Evolutionary conservation across 2,113 vertebrate genomes (phyloP), one percentile per base, ranked within the genome.

Genomic region (Heloderma charlesbogerti): DNA sequence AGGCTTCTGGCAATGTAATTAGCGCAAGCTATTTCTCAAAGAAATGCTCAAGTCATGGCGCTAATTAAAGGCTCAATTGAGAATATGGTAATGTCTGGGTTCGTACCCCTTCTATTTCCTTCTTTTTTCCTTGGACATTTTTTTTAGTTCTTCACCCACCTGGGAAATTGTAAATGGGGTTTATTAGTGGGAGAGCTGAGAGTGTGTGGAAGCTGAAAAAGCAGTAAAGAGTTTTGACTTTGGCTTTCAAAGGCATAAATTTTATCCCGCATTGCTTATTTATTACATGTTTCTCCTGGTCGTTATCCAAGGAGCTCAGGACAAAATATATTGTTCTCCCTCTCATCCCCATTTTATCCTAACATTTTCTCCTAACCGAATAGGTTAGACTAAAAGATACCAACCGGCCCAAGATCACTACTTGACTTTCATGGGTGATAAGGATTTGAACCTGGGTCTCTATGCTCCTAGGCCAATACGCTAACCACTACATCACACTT

Each of bases 21-120:
- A 71, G 66, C 54, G 13, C 34, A 31, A 43, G 82, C 6, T 63
- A 2, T 51, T 75, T 37, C 37, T 45, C 69, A 75, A 84, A 84
- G 69, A 84, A 75, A 63, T n/a, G 27, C 81, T 84, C 22, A 3
- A 75, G 72, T 31, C 29, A n/a, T 40, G 18, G 69, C 69, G 43
- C 51, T 71, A 63, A 83, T 89, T 84, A 89, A 45, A 45, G 51
- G 57, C 72, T 63, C 72, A 60, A 63, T 40, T 51, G 82, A 89
- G 31, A 43, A 89, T 83, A 74, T 74, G 40, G 16, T 88, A 5
- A 72, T 13, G 37, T 20, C 66, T 82, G n/a, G 25, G 69, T 37
- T 84, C 16, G 22, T 74, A 72, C 9, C 7, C 5, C 54, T 20
- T 72, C 84, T 57, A 22, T 89, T 51, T 27, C 51, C 57, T 82